Evolutionary conservation across 2,797 vertebrate species (phyloP), one percentile per base, ranked within the genome.

Genomic region (Diglossa cyanea): DNA sequence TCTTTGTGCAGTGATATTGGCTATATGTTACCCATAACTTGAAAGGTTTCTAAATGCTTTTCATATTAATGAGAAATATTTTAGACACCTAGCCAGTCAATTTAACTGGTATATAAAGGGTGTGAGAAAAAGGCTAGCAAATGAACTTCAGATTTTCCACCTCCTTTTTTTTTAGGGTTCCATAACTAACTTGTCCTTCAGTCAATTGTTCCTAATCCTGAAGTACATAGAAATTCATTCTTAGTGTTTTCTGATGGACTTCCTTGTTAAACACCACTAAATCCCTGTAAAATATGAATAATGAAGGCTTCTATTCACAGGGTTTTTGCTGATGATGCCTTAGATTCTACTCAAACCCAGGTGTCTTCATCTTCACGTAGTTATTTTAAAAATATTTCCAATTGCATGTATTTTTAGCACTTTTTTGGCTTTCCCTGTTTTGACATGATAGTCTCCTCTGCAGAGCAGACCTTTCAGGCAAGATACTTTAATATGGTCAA

Each of bases 201-300:
- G 18, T 71, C 31, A 94, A 40, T 94, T 94, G 10, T 93, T 92
- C 61, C 61, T 79, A 95, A 90, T 82, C 55, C 62, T 86, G 88
- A 60, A 93, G 33, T 85, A 94, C 33, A 93, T 2, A 18, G 44
- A 96, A 87, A 80, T 71, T 86, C 72, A 86, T 95, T 93, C n/a
- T 50, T 5, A 7, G 4, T 53, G 48, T 94, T 97, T 96, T 93
- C 79, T 91, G 70, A 73, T 89, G 31, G 67, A 23, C 15, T 88
- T 70, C 6, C 20, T 76, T 63, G 35, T 72, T 90, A 90, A 96
- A 94, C 42, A 75, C 13, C 61, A 89, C 71, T 79, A 90, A 93
- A 96, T 84, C 61, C 37, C 17, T 92, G 21, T 47, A 58, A 82
- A 94, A 84, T 93, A 76, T 60, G 35, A 96, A 87, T 96, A 76